Base-by-base conservation (phyloP, 37 sponge, comb jelly and placozoan genomes). In the Haliclona indistincta region DNA sequence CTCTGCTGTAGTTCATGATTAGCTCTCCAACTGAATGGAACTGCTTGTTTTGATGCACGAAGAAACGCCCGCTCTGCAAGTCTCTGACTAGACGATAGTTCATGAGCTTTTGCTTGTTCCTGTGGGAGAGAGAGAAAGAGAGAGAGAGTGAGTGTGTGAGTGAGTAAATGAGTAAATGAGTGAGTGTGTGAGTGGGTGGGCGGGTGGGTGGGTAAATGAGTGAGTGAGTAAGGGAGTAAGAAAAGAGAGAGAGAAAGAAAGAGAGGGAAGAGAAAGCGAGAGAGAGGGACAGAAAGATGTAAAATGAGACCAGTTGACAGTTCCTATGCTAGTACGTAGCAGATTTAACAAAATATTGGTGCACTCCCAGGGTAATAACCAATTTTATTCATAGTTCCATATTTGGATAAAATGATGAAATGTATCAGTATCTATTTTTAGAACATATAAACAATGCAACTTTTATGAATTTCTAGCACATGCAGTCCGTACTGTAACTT, bases 71-170 rank as follows among this genome's bases (percentile, higher is more conserved):
- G 4, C 75, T 74, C 19, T 0, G 28, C 25, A 17, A 38, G 36
- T 82, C 83, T 47, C 38, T 54, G 23, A 74, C 43, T n/a, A 82
- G 39, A 0, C 83, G 74, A 39, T 74, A 82, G 58, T 82, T 82
- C 60, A 82, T 47, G 34, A 67, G 68, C 38, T 82, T 82, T 13
- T 30, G 35, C 62, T 74, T 64, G 67, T 82, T 73, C 10, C 72
- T 82, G 54, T 5, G 29, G 38, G 54, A 17, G 67, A 19, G 56
- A 22, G 55, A 51, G 78, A 66, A 55, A 37, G 54, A 51, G 67
- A 47, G 38, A 30, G 78, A 35, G 54, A 35, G 74, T 15, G 74
- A 45, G 73, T 4, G 6, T 28, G 37, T 3, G n/a, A n/a, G n/a
- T n/a, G n/a, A 82, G 58, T 82, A 74, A 43, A 82, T 47, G 34